Evolutionary conservation across 2,888 invertebrate species (phyloP).

Genomic region (Xanthia togata): DNA sequence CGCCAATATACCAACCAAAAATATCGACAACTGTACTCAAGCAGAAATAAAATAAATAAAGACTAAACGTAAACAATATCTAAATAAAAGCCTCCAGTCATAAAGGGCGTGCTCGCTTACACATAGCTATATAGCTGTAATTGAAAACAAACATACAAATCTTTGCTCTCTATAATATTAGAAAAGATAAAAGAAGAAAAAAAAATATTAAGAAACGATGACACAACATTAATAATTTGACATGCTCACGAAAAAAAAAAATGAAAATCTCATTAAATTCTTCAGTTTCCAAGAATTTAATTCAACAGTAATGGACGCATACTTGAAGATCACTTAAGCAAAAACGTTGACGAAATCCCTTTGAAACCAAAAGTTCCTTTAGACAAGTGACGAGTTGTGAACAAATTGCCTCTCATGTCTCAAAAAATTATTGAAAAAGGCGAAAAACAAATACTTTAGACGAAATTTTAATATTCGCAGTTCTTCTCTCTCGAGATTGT

Average conservation of each 20-base stretch:
- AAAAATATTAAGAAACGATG: not conserved
- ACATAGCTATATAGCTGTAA: too few species aligned
- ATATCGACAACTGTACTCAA: too few species aligned
- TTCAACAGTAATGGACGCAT: slow-evolving; percentile 29
- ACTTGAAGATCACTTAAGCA: slow-evolving; percentile 40
- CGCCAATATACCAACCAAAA: too few species aligned
- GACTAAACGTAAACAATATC: too few species aligned
- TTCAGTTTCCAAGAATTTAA: slow-evolving; percentile 12
- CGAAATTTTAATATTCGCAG: not conserved
- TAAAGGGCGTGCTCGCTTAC: too few species aligned
- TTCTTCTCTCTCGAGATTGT: not conserved
- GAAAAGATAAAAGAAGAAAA: too few species aligned
- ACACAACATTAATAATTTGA: too few species aligned
- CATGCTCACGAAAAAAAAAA: too few species aligned
- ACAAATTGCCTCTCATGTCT: slow-evolving; percentile 42
- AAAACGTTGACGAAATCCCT: slow-evolving; percentile 34
- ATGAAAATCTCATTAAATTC: not conserved
- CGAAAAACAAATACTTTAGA: not conserved
- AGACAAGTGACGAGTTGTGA: slow-evolving; percentile 16
- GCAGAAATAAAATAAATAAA: too few species aligned
- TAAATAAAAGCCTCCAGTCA: too few species aligned
- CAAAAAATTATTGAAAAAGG: slow-evolving; percentile 36
- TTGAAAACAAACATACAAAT: too few species aligned
- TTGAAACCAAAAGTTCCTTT: slow-evolving; percentile 29
- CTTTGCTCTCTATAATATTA: too few species aligned